phyloP scores from a whole-genome alignment of 2,113 vertebrate species.

The Chloropsis cyanopogon region DNA sequence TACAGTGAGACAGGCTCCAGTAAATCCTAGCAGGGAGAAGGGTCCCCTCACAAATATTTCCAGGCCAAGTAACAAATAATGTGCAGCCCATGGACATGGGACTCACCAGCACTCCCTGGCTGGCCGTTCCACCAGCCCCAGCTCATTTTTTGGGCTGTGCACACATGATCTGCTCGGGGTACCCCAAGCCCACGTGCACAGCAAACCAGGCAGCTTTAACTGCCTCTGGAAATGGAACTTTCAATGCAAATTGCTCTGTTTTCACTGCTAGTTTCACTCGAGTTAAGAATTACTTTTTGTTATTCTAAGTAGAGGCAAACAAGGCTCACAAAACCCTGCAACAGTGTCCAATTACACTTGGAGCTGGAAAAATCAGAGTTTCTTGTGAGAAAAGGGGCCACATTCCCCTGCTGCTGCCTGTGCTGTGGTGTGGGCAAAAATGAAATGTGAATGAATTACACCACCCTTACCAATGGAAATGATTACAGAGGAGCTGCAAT shows the following conservation, averaged over 20 bases:
- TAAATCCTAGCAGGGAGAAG: not conserved
- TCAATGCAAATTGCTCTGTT: not conserved
- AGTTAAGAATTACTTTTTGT: not conserved
- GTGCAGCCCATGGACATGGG: rapidly evolving
- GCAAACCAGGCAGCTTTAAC: not conserved
- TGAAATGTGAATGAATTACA: not conserved
- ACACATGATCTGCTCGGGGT: rapidly evolving
- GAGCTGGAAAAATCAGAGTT: not conserved
- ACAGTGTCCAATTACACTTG: not conserved
- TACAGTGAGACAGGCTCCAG: not conserved
- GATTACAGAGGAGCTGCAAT: not conserved
- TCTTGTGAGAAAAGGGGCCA: not conserved
- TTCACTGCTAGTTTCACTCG: not conserved
- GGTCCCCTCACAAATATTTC: not conserved
- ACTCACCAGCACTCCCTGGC: not conserved
- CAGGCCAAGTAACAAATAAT: not conserved
- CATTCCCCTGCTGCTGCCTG: not conserved
- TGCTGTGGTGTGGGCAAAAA: not conserved
- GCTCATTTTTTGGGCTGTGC: not conserved
- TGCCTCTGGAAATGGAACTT: rapidly evolving
- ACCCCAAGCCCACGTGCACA: rapidly evolving
- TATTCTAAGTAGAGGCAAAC: not conserved
- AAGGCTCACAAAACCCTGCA: not conserved
- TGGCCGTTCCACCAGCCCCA: not conserved
- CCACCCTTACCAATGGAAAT: not conserved